Conservation (phyloP, 2,888 invertebrate genomes). For the Amitus sp. region DNA sequence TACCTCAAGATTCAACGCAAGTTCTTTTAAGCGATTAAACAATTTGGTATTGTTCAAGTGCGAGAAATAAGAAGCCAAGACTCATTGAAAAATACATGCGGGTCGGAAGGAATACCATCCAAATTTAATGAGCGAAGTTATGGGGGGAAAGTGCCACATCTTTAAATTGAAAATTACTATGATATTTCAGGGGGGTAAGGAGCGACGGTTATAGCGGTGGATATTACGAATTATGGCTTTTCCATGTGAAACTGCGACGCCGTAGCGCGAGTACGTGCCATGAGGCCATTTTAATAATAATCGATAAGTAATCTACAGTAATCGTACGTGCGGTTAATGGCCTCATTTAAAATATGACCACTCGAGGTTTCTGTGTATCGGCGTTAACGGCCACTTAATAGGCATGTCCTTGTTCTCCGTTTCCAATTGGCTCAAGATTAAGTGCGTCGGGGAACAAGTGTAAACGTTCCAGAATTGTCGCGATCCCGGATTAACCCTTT, state of each 20-base stretch:
- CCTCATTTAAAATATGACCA: constrained; percentile 48
- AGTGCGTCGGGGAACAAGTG: constrained; percentile 3
- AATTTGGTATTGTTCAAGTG: background rate
- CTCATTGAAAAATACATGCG: constrained; percentile 8
- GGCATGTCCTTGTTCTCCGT: constrained; percentile 9
- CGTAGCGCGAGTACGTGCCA: constrained; percentile 27
- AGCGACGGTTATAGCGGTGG: constrained; percentile 55
- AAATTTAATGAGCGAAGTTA: constrained; percentile 32
- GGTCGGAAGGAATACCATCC: constrained; percentile 18
- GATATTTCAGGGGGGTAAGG: constrained; percentile 50
- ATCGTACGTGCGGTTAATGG: constrained; percentile 51
- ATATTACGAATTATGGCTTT: constrained; percentile 57
- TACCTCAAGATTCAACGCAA: too few relatives aligned
- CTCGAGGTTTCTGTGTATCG: constrained; percentile 28
- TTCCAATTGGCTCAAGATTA: constrained; percentile 7
- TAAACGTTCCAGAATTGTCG: too few relatives aligned
- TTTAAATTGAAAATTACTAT: constrained; percentile 46
- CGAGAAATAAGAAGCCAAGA: background rate
- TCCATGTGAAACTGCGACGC: constrained; percentile 42
- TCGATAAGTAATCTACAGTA: constrained; percentile 57
- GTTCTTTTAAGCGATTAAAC: background rate
- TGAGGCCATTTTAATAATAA: constrained; percentile 51
- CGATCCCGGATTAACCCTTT: too few relatives aligned
- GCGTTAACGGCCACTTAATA: constrained; percentile 35
- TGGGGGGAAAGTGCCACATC: constrained; percentile 28